A percentile compares a stretch with the other conserved stretches of the same genome.
These are phyloP conservation scores for Heliconius hortense DNA, from an alignment of 2,888 invertebrate species.

Conservation along the genomic window DNA sequence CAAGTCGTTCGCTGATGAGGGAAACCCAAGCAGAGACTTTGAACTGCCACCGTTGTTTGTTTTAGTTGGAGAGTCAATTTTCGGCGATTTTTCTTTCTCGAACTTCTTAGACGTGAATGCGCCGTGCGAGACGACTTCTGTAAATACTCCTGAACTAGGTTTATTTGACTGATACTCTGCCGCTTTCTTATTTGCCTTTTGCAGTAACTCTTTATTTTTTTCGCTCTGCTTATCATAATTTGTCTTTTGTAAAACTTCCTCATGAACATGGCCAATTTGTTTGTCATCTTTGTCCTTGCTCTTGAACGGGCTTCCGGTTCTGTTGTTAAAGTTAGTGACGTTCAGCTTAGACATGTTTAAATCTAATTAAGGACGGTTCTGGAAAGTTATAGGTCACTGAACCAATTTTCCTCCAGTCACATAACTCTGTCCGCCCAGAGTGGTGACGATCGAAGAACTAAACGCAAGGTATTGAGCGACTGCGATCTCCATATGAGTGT, in stretches of 20 bases:
- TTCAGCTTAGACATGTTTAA: conserved; percentile 65
- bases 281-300: conserved; percentile 50
- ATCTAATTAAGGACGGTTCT: conserved; percentile 46
- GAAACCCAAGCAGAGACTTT: conserved; percentile 70
- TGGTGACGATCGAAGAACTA: conserved; percentile 68
- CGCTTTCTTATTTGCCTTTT: conserved; percentile 70
- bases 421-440: conserved; percentile 56
- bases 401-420: conserved; percentile 55
- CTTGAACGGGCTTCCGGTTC: conserved; percentile 58
- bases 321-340: conserved; percentile 68
- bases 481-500: conserved; percentile 66
- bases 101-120: conserved; percentile 67
- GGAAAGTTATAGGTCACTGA: conserved; percentile 61
- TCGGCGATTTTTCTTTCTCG: conserved; percentile 55
- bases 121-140: conserved; percentile 74
- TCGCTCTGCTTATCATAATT: conserved; percentile 68
- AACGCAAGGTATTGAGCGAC: conserved; percentile 60
- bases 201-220: conserved; percentile 66
- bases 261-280: conserved; percentile 52
- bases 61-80: conserved; percentile 52
- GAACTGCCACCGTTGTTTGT: conserved; percentile 57
- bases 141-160: conserved; percentile 72
- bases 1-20: conserved; percentile 75
- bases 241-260: conserved; percentile 65
- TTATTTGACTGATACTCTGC: conserved; percentile 71